Evolutionary conservation across 2,797 vertebrate genomes (phyloP).

Genomic region (Dicrostonyx torquatus): DNA sequence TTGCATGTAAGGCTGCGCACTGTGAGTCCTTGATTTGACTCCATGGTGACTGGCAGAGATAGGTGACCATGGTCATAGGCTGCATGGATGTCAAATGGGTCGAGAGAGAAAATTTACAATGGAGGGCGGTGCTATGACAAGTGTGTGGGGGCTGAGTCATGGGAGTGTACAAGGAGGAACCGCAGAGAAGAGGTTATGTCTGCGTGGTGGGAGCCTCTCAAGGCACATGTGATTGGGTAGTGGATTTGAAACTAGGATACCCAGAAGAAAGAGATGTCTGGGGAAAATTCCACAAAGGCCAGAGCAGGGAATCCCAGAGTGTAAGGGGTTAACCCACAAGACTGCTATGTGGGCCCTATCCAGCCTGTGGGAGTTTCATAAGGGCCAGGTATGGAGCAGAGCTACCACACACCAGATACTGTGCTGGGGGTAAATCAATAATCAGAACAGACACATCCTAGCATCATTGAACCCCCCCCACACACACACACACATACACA

Average conservation of each 20-base stretch:
- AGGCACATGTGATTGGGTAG: neutral
- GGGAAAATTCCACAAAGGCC: neutral
- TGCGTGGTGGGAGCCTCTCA: neutral
- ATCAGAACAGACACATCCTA: neutral
- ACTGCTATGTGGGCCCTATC: neutral
- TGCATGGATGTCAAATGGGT: neutral
- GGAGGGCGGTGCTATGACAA: neutral
- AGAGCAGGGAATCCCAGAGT: neutral
- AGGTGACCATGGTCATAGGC: neutral
- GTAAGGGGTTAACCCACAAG: neutral
- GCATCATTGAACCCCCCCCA: neutral
- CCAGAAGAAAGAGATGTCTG: neutral
- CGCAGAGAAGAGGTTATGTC: neutral
- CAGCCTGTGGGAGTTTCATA: neutral
- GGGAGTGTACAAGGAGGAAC: neutral
- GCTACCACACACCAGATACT: neutral
- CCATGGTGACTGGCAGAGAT: neutral
- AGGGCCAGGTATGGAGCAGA: neutral
- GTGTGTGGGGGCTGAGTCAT: neutral
- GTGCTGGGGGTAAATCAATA: neutral
- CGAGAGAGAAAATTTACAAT: neutral
- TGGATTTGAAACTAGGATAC: neutral
- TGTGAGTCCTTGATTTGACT: slow-evolving; percentile 1
- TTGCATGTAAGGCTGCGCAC: neutral
- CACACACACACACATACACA: no score